Conservation (phyloP, 2,888 invertebrate species). For the Girardia tigrina region DNA sequence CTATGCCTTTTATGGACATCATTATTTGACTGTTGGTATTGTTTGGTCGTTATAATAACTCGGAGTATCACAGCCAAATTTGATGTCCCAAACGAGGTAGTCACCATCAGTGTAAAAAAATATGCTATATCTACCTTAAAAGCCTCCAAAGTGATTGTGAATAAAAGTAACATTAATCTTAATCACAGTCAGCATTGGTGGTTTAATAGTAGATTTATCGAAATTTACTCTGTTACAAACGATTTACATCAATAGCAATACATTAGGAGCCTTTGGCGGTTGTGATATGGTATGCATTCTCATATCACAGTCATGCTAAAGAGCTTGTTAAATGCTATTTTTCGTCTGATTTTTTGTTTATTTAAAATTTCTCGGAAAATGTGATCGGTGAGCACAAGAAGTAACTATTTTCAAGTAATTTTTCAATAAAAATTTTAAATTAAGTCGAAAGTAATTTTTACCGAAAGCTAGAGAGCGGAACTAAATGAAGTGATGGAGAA, state of each 20-base stretch:
- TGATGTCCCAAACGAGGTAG: constrained; percentile 11
- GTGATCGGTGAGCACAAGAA: too few species aligned
- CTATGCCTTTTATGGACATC: constrained; percentile 9
- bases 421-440: too few species aligned
- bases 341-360: too few species aligned
- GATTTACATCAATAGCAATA: background rate
- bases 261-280: constrained; percentile 6
- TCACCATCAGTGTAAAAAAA: background rate
- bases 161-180: background rate
- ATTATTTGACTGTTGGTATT: constrained; percentile 18
- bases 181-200: constrained; percentile 23
- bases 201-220: background rate
- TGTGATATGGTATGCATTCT: background rate
- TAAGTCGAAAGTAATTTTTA: too few species aligned
- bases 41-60: background rate
- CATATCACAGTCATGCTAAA: constrained; percentile 23
- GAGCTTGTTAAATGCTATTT: background rate
- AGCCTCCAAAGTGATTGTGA: constrained; percentile 23
- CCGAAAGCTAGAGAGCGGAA: too few species aligned
- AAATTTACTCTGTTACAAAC: too few species aligned
- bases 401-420: too few species aligned
- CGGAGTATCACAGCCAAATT: constrained; percentile 16
- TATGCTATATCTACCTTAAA: background rate
- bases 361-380: too few species aligned
- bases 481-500: background rate